phyloP scores from a whole-genome alignment of 2,888 invertebrate species.

The Balanococcus diminutus region DNA sequence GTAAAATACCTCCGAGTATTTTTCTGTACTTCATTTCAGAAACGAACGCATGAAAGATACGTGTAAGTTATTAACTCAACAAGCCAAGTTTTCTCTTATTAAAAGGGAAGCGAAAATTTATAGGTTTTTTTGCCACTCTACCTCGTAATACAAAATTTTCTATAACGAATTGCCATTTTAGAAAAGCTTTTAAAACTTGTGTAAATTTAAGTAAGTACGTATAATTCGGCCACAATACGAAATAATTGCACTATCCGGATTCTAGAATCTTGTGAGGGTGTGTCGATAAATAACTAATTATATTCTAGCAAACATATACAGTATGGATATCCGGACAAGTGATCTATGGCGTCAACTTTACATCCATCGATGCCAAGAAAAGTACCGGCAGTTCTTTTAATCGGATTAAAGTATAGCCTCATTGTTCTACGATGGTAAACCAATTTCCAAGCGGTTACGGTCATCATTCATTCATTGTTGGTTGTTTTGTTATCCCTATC shows the following conservation, averaged over 20 bases:
- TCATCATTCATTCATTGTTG: slow-evolving; percentile 24
- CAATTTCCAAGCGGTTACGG: not conserved
- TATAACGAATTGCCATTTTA: not conserved
- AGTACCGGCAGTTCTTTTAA: not conserved
- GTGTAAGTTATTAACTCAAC: not conserved
- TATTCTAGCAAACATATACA: not conserved
- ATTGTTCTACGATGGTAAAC: not conserved
- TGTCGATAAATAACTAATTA: not conserved
- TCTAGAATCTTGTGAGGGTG: not conserved
- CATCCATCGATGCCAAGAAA: slow-evolving; percentile 5
- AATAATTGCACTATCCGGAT: not conserved
- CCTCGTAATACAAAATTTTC: not conserved
- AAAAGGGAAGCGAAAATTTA: not conserved
- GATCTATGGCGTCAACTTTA: slow-evolving; percentile 19
- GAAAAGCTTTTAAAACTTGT: not conserved
- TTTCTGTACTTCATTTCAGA: not conserved
- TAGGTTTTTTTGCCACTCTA: not conserved
- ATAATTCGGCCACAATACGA: not conserved
- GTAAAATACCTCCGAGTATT: not conserved
- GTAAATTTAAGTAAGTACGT: not conserved
- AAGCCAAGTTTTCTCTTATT: not conserved
- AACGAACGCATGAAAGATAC: not conserved
- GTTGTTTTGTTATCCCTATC: not conserved
- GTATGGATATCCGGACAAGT: not conserved
- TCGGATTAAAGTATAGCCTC: not conserved